These are phyloP conservation scores for Pararge aegeria DNA, from an alignment of 1,140 invertebrate genomes.

Conservation along the genomic window DNA sequence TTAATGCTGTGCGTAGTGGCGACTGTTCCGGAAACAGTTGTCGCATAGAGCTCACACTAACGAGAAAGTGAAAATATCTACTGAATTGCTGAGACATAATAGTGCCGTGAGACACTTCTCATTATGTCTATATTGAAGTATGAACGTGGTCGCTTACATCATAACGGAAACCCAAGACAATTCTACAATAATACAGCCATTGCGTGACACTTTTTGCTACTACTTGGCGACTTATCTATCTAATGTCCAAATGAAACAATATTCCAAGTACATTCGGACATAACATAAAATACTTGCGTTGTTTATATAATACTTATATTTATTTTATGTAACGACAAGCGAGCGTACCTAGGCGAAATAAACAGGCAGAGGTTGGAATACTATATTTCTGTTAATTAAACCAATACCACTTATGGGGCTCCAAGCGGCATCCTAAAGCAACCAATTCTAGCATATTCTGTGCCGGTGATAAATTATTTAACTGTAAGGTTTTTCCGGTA, in stretches of 20 bases:
- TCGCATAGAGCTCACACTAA: slow-evolving; percentile 16
- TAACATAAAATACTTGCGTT: too few species aligned
- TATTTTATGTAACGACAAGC: too few species aligned
- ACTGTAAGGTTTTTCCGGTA: too few species aligned
- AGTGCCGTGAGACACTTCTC: slow-evolving; percentile 59
- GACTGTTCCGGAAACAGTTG: slow-evolving; percentile 27
- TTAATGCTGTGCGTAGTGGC: background rate
- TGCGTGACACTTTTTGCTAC: slow-evolving; percentile 20
- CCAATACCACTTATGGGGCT: too few species aligned
- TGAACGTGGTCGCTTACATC: slow-evolving; percentile 46
- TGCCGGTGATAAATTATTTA: too few species aligned
- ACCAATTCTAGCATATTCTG: too few species aligned
- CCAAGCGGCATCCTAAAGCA: too few species aligned
- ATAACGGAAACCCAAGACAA: slow-evolving; percentile 39
- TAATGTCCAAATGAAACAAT: background rate
- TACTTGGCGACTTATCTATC: background rate
- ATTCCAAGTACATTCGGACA: background rate
- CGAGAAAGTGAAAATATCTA: slow-evolving; percentile 60
- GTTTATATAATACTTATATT: too few species aligned
- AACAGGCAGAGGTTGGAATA: too few species aligned
- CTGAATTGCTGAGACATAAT: slow-evolving; percentile 50
- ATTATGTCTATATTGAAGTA: slow-evolving; percentile 48
- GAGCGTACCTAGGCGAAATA: too few species aligned
- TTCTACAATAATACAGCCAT: slow-evolving; percentile 26
- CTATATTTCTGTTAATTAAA: too few species aligned